Evolutionary conservation across 2,113 vertebrate species (phyloP), one percentile per base, ranked within the genome.

Genomic region (Symphodus melops): DNA sequence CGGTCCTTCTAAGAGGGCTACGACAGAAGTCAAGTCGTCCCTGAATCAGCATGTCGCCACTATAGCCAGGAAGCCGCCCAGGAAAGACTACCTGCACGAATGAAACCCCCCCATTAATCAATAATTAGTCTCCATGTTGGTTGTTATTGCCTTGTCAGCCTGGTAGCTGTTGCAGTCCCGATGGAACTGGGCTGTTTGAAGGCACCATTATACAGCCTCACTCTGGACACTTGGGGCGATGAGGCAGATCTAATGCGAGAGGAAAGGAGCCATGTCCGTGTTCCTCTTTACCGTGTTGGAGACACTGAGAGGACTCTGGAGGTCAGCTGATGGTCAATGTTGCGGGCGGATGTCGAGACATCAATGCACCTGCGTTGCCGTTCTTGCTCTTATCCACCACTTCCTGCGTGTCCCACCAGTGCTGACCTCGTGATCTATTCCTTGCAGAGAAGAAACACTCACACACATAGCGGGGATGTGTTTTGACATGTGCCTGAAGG

Each of bases 181-280:
- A 25, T 25, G 73, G n/a, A 55, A 20, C 20, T 39, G 78, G 64
- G 69, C 81, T 68, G 73, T 74, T 72, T 83, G 57, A 80, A 52
- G 73, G 75, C 63, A 19, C 72, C 60, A 49, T 54, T 33, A 54
- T 54, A 7, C 17, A 25, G 60, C 20, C 44, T 78, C 54, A 0
- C 63, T 78, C 36, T 67, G 68, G 75, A 56, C 70, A 77, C 49
- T 19, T 9, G 37, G 78, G 69, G 84, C n/a, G 46, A 81, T 49
- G 80, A 60, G 63, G 74, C 81, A 78, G 78, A 72, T 80, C 83
- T 91, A 84, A 92, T 65, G 73, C 52, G 68, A 86, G 61, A 82
- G 75, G 82, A 90, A 71, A 64, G 77, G 57, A 81, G 56, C 42
- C 75, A 70, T 77, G 88, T 85, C 76, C 75, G 13, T 9, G 46